Percentiles rank a stretch among this genome's conserved stretches.
phyloP scores from a whole-genome alignment of 2,113 vertebrate species.

The Microtus richardsoni region DNA sequence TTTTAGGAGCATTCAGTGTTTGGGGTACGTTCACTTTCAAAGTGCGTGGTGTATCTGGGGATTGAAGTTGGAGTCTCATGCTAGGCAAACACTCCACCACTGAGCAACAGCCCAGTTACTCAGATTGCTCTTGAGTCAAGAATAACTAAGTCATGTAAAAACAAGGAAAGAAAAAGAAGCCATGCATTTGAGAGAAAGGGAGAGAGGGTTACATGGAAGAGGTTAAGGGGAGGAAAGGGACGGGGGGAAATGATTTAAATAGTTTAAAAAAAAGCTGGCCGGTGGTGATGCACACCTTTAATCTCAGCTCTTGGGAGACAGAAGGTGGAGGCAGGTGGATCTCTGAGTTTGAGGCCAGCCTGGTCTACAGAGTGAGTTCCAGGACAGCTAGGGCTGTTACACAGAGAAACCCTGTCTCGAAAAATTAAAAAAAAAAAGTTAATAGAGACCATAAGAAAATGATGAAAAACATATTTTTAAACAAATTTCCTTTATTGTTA shows the following conservation, averaged over 20 bases:
- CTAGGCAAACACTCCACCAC: background rate
- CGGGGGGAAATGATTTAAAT: background rate
- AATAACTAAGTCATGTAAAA: background rate
- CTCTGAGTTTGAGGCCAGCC: too few relatives aligned
- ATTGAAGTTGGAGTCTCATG: background rate
- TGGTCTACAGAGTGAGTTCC: too few relatives aligned
- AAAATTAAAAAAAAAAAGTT: background rate
- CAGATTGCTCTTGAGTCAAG: background rate
- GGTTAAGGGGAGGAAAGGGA: background rate
- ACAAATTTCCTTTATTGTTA: background rate
- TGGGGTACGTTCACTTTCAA: background rate
- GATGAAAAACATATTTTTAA: background rate
- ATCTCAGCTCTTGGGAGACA: too few relatives aligned
- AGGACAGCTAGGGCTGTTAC: too few relatives aligned
- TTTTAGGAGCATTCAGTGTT: background rate
- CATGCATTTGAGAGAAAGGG: background rate
- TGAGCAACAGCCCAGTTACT: background rate
- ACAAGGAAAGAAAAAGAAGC: background rate
- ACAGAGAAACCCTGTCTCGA: too few relatives aligned
- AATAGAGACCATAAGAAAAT: conserved; percentile 4
- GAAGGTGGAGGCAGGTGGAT: too few relatives aligned
- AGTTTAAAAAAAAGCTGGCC: background rate
- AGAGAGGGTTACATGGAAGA: background rate
- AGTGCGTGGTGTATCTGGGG: background rate
- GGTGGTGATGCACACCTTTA: too few relatives aligned